These are phyloP conservation scores for Graphium colonna DNA, from an alignment of 2,888 invertebrate species.

Conservation along the genomic window DNA sequence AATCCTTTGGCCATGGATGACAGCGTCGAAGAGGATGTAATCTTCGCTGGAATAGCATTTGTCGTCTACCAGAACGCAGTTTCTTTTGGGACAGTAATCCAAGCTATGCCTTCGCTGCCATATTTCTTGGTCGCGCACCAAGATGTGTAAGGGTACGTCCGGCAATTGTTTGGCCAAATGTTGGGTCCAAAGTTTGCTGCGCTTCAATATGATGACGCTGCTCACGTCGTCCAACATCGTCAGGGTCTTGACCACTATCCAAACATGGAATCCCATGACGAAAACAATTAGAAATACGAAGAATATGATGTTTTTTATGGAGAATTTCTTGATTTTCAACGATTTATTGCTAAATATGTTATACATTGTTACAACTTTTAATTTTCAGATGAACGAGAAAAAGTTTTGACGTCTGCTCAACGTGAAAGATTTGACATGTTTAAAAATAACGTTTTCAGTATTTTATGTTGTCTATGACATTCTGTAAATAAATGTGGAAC, in stretches of 20 bases:
- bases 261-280: constrained; percentile 13
- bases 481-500: too few species aligned
- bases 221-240: constrained; percentile 12
- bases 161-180: constrained; percentile 5
- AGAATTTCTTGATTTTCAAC: constrained; percentile 7
- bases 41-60: constrained; percentile 34
- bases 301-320: constrained; percentile 8
- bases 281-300: constrained; percentile 1
- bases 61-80: constrained; percentile 43
- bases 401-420: constrained; percentile 7
- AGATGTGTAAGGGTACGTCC: not conserved
- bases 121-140: constrained; percentile 15
- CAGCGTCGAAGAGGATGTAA: constrained; percentile 40
- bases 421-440: not conserved
- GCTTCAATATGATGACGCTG: constrained; percentile 14
- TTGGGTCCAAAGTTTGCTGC: constrained; percentile 5
- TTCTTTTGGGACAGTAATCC: constrained; percentile 32
- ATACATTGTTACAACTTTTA: constrained; percentile 13
- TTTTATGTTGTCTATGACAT: too few species aligned
- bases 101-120: constrained; percentile 28
- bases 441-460: not conserved
- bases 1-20: constrained; percentile 40
- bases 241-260: constrained; percentile 15
- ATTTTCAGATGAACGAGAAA: not conserved
- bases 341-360: constrained; percentile 8